Percentiles rank a stretch among this genome's conserved stretches.
These are phyloP conservation scores for Gnatocerus cornutus DNA, from an alignment of 2,888 invertebrate genomes.

Conservation along the genomic window DNA sequence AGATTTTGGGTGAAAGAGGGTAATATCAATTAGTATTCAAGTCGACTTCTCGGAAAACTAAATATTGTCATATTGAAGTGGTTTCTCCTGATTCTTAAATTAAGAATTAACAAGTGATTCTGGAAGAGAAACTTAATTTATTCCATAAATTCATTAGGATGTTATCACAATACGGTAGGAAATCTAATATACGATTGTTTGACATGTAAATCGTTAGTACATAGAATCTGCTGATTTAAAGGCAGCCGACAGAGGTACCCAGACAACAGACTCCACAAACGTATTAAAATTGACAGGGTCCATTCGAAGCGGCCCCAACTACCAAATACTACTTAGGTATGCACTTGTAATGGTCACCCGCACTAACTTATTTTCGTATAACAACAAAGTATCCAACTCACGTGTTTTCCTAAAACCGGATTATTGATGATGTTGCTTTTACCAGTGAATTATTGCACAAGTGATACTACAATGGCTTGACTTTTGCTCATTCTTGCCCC, in stretches of 20 bases:
- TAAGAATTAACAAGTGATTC: slow-evolving; percentile 46
- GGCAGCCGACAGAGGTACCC: slow-evolving; percentile 52
- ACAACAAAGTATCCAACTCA: slow-evolving; percentile 28
- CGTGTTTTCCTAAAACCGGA: slow-evolving; percentile 33
- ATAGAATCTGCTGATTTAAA: slow-evolving; percentile 57
- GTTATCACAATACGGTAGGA: slow-evolving; percentile 58
- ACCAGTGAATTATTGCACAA: slow-evolving; percentile 34
- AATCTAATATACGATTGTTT: slow-evolving; percentile 62
- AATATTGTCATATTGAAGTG: slow-evolving; percentile 42
- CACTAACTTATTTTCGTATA: slow-evolving; percentile 25
- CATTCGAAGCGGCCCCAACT: slow-evolving; percentile 32
- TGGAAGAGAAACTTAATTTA: slow-evolving; percentile 52
- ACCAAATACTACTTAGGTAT: slow-evolving; percentile 37
- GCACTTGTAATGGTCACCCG: slow-evolving; percentile 31
- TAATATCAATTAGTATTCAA: slow-evolving; percentile 7
- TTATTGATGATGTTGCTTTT: slow-evolving; percentile 37
- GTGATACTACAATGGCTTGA: slow-evolving; percentile 34
- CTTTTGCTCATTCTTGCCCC: slow-evolving; percentile 24
- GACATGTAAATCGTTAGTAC: slow-evolving; percentile 61
- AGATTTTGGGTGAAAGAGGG: neutral
- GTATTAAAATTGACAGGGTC: slow-evolving; percentile 46
- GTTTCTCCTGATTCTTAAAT: slow-evolving; percentile 42
- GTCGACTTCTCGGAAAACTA: slow-evolving; percentile 27
- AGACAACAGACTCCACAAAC: slow-evolving; percentile 46
- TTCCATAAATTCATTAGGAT: slow-evolving; percentile 61